These are phyloP conservation scores for Thunnus thynnus DNA, from an alignment of 2,113 vertebrate species.

Conservation along the genomic window DNA sequence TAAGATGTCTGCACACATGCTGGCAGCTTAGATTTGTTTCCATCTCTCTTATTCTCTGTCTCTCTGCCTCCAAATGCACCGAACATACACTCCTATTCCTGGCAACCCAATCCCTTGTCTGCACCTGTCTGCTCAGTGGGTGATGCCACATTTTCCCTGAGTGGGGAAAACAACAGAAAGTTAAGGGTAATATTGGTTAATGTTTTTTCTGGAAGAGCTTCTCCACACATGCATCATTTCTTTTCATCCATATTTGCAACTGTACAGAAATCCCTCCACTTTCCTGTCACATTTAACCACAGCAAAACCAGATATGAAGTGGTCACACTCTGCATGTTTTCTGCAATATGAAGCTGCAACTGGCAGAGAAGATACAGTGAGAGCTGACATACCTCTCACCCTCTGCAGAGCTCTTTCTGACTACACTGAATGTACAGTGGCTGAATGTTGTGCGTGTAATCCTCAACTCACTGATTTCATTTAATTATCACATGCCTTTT, in stretches of 20 bases:
- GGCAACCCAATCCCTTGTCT: slow-evolving; percentile 4
- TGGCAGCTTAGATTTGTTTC: slow-evolving; percentile 44
- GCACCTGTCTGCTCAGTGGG: slow-evolving; percentile 58
- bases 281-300: background rate
- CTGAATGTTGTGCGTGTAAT: background rate
- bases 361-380: background rate
- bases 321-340: background rate
- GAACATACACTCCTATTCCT: slow-evolving; percentile 25
- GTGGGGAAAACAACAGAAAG: background rate
- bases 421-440: background rate
- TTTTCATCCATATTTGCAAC: background rate
- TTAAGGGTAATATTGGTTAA: slow-evolving; percentile 2
- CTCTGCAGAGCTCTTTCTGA: background rate
- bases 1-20: slow-evolving; percentile 44
- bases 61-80: slow-evolving; percentile 16
- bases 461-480: slow-evolving; percentile 24
- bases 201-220: background rate
- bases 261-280: background rate
- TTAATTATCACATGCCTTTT: slow-evolving; percentile 27
- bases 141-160: slow-evolving; percentile 23
- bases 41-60: slow-evolving; percentile 16
- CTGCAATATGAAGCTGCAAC: slow-evolving; percentile 18
- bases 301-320: background rate
- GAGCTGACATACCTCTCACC: background rate
- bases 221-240: background rate